A percentile compares a stretch with the other conserved stretches of the same genome.
Conservation (phyloP, 1,140 invertebrate species). For the Drosophila albomicans region DNA sequence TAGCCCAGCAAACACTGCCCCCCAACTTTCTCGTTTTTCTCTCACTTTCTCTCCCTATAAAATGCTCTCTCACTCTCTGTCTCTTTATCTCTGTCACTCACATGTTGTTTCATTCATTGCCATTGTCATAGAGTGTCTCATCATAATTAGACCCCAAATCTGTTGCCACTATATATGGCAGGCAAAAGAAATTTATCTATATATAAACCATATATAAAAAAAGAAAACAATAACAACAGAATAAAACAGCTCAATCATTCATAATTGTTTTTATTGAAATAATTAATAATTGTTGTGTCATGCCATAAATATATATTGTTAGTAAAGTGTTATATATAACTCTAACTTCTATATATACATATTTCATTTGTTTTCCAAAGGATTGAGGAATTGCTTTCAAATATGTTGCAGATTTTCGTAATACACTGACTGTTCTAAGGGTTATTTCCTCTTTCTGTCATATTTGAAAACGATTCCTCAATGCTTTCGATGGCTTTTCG, state of each 20-base stretch:
- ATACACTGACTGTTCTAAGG: background rate
- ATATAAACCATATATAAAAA: constrained; percentile 8
- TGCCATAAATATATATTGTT: constrained; percentile 83
- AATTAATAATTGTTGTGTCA: constrained; percentile 84
- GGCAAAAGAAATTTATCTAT: constrained; percentile 8
- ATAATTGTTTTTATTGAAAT: constrained; percentile 80
- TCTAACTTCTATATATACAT: constrained; percentile 68
- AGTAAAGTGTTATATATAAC: constrained; percentile 77
- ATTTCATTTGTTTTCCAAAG: constrained; percentile 41
- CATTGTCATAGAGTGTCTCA: constrained; percentile 28
- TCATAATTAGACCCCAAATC: constrained; percentile 24
- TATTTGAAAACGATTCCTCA: constrained; percentile 11
- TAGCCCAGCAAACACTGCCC: constrained; percentile 23
- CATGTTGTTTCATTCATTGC: constrained; percentile 27
- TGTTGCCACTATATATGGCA: constrained; percentile 13
- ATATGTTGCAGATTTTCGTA: background rate
- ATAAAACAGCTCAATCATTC: constrained; percentile 71
- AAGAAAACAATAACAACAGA: constrained; percentile 53
- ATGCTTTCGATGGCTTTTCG: constrained; percentile 40
- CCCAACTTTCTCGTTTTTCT: background rate
- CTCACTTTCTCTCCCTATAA: background rate
- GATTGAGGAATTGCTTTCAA: constrained; percentile 8
- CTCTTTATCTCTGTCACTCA: constrained; percentile 16
- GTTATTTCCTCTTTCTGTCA: background rate
- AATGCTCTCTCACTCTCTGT: background rate